phyloP scores from a whole-genome alignment of 2,888 invertebrate species.

The Crossocerus cetratus region DNA sequence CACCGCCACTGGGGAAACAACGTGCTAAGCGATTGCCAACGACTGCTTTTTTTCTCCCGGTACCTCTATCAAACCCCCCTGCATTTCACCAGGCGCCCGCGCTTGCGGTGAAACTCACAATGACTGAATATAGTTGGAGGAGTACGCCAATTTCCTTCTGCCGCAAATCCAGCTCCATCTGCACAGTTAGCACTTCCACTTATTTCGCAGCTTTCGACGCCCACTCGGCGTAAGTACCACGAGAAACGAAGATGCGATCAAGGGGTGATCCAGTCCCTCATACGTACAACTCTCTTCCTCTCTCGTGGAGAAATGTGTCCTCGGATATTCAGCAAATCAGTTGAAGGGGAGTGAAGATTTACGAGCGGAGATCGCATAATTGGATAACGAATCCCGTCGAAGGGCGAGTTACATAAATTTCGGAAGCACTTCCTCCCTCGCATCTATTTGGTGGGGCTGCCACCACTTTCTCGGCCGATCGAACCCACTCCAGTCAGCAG shows the following conservation, averaged over 20 bases:
- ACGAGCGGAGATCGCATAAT: slow-evolving; percentile 6
- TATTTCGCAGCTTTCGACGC: no score
- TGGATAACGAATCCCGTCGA: slow-evolving; percentile 4
- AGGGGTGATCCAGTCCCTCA: no score
- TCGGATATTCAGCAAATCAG: slow-evolving; percentile 7
- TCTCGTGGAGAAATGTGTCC: not conserved
- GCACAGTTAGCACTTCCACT: no score
- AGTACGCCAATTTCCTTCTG: no score
- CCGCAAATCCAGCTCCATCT: no score
- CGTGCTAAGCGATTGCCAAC: slow-evolving; percentile 23
- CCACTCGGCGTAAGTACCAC: no score
- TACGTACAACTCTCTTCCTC: not conserved
- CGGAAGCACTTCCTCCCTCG: not conserved
- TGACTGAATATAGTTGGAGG: no score
- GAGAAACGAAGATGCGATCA: no score
- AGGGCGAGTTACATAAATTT: not conserved
- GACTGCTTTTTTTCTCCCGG: slow-evolving; percentile 42
- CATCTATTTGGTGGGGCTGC: not conserved
- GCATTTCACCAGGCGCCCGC: no score
- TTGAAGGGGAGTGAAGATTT: slow-evolving; percentile 11
- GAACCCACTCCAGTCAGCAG: not conserved
- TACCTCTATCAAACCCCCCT: no score
- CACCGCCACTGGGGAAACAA: slow-evolving; percentile 8
- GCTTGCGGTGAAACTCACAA: no score
- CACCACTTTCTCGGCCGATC: slow-evolving; percentile 12